Percentiles rank a stretch among this genome's conserved stretches.
Evolutionary conservation across 2,797 vertebrate genomes (phyloP).

Genomic region (Pygocentrus nattereri): DNA sequence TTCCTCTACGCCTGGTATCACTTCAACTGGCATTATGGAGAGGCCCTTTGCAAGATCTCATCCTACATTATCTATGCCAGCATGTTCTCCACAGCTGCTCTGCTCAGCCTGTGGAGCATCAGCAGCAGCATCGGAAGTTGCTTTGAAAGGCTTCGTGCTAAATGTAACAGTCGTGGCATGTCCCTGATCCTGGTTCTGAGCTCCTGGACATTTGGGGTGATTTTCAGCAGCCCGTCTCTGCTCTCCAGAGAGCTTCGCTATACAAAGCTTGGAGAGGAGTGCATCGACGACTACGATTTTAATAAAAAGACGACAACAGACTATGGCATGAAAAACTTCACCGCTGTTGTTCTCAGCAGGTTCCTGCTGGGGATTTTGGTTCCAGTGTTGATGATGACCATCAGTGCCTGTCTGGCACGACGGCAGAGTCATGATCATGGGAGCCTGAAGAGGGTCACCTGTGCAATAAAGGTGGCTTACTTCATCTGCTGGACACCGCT

Average conservation of each 20-base stretch:
- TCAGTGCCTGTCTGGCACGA: constrained; percentile 64
- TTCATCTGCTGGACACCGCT: constrained; percentile 85
- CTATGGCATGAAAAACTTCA: not conserved
- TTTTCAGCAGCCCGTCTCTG: constrained; percentile 76
- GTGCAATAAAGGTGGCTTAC: constrained; percentile 79
- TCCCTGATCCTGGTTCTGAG: constrained; percentile 48
- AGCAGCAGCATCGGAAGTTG: constrained; percentile 72
- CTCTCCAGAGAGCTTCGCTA: constrained; percentile 74
- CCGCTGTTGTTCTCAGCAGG: constrained; percentile 64
- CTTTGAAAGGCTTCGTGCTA: constrained; percentile 35
- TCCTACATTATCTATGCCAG: constrained; percentile 78
- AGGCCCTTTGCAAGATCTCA: constrained; percentile 79
- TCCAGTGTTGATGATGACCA: constrained; percentile 73
- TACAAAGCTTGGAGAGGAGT: constrained; percentile 42
- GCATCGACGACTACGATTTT: constrained; percentile 80
- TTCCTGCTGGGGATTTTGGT: constrained; percentile 76
- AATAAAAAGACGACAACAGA: not conserved
- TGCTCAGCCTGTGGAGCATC: constrained; percentile 77
- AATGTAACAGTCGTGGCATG: not conserved
- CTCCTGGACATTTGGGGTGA: constrained; percentile 70
- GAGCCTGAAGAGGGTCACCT: constrained; percentile 70
- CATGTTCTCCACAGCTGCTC: constrained; percentile 80
- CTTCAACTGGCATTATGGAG: constrained; percentile 82
- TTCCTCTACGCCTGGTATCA: constrained; percentile 75
- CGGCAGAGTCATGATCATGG: constrained; percentile 17